Evolutionary conservation across 2,113 vertebrate genomes (phyloP).

Genomic region (Melanocharis versteri): DNA sequence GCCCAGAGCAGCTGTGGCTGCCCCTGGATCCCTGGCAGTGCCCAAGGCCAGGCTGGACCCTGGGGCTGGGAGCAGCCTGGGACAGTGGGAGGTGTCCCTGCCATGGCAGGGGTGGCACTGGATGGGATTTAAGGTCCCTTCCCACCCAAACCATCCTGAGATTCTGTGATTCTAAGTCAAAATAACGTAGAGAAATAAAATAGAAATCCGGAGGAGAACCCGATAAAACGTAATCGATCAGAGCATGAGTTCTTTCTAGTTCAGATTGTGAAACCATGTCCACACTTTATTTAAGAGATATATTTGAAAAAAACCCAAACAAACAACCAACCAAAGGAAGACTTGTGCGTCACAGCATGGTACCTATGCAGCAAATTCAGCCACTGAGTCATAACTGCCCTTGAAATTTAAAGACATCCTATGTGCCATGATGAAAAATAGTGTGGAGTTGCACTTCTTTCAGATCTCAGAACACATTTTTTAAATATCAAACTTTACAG

Average conservation of each 20-base stretch:
- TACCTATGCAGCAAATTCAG: not conserved
- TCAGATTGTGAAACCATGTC: not conserved
- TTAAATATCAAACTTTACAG: not conserved
- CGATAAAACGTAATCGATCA: not conserved
- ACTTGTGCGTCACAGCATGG: too few species aligned
- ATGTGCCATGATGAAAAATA: not conserved
- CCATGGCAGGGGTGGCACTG: rapidly evolving
- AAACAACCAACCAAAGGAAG: not conserved
- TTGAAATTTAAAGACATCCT: not conserved
- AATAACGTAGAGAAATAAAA: not conserved
- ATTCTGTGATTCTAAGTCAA: not conserved
- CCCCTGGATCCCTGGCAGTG: not conserved
- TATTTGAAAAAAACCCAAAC: not conserved
- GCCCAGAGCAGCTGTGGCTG: not conserved
- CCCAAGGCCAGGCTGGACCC: rapidly evolving
- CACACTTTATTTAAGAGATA: not conserved
- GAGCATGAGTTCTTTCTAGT: not conserved
- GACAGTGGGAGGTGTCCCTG: not conserved
- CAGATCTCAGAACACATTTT: not conserved
- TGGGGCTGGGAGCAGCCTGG: not conserved
- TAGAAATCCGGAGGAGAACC: not conserved
- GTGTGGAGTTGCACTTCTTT: not conserved
- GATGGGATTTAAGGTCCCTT: not conserved
- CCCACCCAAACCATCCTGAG: not conserved
- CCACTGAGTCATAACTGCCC: not conserved